Percentiles rank a stretch among this genome's conserved stretches.
phyloP scores from a whole-genome alignment of 2,888 invertebrate species.

The Laspeyria flexula region DNA sequence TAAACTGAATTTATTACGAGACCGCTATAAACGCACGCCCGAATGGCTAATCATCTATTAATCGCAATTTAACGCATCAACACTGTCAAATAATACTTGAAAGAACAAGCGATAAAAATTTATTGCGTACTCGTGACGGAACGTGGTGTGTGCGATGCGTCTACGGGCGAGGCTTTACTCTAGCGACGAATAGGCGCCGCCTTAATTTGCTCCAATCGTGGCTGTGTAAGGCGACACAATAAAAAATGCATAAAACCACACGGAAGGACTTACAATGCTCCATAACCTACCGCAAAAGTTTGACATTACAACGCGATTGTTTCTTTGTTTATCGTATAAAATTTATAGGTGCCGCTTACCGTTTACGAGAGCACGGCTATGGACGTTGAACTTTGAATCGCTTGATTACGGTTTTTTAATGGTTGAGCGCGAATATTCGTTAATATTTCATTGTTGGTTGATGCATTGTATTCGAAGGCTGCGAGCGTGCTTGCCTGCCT shows the following conservation, averaged over 20 bases:
- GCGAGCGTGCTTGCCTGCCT: constrained; percentile 37
- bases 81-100: constrained; percentile 80
- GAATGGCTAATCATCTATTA: constrained; percentile 80
- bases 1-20: constrained; percentile 79
- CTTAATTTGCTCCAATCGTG: constrained; percentile 48
- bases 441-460: constrained; percentile 66
- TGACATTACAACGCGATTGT: constrained; percentile 75
- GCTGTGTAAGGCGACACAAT: constrained; percentile 50
- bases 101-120: constrained; percentile 76
- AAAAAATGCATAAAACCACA: constrained; percentile 49
- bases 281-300: constrained; percentile 80
- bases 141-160: constrained; percentile 34
- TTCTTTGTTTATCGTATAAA: constrained; percentile 82
- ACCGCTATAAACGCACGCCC: constrained; percentile 73
- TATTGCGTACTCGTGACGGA: constrained; percentile 58
- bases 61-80: constrained; percentile 80
- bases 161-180: constrained; percentile 25
- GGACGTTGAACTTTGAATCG: constrained; percentile 80
- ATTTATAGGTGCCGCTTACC: constrained; percentile 66
- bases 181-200: constrained; percentile 50
- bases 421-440: constrained; percentile 70
- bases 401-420: constrained; percentile 81
- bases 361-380: constrained; percentile 66
- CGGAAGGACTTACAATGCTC: constrained; percentile 70
- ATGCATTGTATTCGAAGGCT: constrained; percentile 51